These are phyloP conservation scores for Drosophila kambysellisi DNA, from an alignment of 2,888 invertebrate genomes.

Conservation along the genomic window DNA sequence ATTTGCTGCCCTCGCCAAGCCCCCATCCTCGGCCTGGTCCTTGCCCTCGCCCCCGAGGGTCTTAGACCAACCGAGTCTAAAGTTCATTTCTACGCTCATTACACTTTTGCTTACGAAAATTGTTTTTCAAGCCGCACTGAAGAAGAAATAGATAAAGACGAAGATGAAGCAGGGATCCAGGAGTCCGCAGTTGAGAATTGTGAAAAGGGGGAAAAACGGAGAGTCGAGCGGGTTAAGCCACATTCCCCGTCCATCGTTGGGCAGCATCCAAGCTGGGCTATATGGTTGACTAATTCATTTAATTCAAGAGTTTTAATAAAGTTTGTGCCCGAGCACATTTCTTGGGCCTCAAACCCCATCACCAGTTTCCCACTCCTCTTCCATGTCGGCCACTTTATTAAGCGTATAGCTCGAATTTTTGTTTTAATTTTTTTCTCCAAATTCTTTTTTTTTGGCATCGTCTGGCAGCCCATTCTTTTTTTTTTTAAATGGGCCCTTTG, in stretches of 20 bases:
- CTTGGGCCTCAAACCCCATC: conserved; percentile 44
- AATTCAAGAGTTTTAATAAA: conserved; percentile 80
- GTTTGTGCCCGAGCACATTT: conserved; percentile 75
- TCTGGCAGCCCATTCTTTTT: conserved; percentile 49
- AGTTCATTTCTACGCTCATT: conserved; percentile 81
- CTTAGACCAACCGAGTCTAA: conserved; percentile 55
- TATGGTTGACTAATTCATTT: conserved; percentile 81
- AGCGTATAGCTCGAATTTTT: conserved; percentile 68
- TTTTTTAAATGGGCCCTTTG: conserved; percentile 41
- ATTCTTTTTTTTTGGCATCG: conserved; percentile 42
- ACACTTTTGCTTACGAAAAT: conserved; percentile 81
- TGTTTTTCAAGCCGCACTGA: conserved; percentile 78
- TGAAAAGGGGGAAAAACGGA: conserved; percentile 3
- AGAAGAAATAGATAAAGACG: conserved; percentile 73
- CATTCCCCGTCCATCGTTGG: conserved; percentile 41
- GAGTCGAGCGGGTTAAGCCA: conserved; percentile 43
- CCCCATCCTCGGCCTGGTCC: not conserved
- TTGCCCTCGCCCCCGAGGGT: conserved; percentile 11
- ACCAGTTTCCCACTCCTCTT: conserved; percentile 1
- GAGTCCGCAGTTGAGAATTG: conserved; percentile 2
- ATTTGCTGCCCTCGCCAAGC: conserved; percentile 54
- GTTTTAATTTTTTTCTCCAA: conserved; percentile 41
- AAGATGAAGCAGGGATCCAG: conserved; percentile 42
- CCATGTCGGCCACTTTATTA: conserved; percentile 70
- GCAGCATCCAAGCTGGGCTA: conserved; percentile 66